These are phyloP conservation scores for Rhineura floridana DNA, from an alignment of 2,113 vertebrate genomes.

Conservation along the genomic window DNA sequence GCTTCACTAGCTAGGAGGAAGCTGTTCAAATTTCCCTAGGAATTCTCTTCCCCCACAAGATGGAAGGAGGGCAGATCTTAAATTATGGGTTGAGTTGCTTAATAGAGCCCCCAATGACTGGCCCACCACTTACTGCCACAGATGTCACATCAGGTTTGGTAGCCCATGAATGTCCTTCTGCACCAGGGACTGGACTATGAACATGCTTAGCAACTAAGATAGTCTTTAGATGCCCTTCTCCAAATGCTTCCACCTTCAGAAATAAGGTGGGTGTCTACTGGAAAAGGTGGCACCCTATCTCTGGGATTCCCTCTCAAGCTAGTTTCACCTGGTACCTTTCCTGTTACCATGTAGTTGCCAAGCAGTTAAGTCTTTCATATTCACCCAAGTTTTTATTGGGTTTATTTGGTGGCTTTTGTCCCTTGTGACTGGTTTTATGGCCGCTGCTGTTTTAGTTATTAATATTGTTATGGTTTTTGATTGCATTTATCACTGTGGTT, in stretches of 20 bases:
- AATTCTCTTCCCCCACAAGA: background rate
- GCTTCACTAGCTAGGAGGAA: background rate
- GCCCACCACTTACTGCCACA: too few species aligned
- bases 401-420: background rate
- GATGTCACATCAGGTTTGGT: too few species aligned
- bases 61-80: too few species aligned
- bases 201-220: background rate
- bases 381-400: background rate
- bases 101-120: too few species aligned
- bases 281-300: background rate
- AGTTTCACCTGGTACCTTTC: background rate
- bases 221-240: background rate
- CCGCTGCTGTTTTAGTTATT: background rate
- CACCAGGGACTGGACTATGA: too few species aligned
- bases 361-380: background rate
- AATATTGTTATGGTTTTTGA: background rate
- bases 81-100: too few species aligned
- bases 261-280: background rate
- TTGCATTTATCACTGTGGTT: background rate
- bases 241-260: background rate
- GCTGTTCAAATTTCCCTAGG: background rate
- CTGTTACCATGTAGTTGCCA: background rate
- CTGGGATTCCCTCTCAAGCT: background rate
- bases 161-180: too few species aligned
- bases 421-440: background rate